phyloP scores from a whole-genome alignment of 2,113 vertebrate species.

The Turdus rufiventris region DNA sequence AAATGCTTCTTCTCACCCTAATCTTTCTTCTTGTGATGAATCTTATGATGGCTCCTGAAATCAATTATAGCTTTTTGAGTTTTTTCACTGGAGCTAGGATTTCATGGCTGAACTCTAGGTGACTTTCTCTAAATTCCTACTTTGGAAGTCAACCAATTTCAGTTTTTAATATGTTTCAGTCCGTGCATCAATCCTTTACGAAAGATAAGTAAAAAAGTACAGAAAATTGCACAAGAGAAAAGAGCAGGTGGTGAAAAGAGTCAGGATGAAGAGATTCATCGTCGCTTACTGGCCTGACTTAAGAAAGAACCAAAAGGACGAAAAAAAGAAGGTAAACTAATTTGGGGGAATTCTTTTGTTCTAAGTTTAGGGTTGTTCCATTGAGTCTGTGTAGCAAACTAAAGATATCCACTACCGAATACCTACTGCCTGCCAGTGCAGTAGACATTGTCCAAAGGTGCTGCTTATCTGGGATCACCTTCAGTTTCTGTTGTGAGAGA shows the following conservation, averaged over 20 bases:
- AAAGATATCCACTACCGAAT: neutral
- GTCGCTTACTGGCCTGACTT: neutral
- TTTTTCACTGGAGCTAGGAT: neutral
- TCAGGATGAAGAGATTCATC: neutral
- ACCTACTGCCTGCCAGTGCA: neutral
- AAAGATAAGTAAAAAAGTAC: neutral
- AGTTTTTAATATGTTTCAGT: slow-evolving; percentile 57
- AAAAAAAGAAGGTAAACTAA: neutral
- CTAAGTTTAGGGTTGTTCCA: neutral
- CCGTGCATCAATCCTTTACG: neutral
- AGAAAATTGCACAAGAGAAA: neutral
- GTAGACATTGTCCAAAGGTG: neutral
- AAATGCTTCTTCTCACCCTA: neutral
- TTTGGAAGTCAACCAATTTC: neutral
- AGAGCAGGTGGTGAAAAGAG: rapidly evolving
- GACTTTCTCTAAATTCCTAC: neutral
- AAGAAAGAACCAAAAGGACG: neutral
- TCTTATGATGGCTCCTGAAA: neutral
- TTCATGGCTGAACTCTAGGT: neutral
- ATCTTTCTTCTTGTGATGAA: neutral
- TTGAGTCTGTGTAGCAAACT: neutral
- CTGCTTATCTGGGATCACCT: neutral
- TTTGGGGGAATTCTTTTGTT: neutral
- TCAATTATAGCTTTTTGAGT: neutral
- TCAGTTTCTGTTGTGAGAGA: neutral